Evolutionary conservation across 1,140 invertebrate species (phyloP), one percentile per base, ranked within the genome.

Genomic region (Patella vulgata): DNA sequence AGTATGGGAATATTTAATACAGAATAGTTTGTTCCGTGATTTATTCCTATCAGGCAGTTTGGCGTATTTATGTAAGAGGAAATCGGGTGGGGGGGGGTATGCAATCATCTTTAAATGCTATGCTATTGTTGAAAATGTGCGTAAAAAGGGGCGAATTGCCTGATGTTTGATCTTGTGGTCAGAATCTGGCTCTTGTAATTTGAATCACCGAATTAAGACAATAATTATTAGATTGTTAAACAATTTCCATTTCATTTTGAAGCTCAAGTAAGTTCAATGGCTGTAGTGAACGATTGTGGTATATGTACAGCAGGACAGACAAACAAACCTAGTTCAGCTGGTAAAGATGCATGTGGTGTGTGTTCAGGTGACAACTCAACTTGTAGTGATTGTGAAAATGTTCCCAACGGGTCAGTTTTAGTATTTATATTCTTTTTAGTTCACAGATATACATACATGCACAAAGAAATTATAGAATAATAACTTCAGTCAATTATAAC

Each of bases 311-410:
- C 46, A 25, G 61, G 61, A 21, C 6, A 31, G 17, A 57, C 61
- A 6, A 47, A 47, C n/a, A 39, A 28, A n/a, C 11, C 61, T 8
- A 1, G 3, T 3, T 43, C 31, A 17, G 19, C 4, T 36, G 54
- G 54, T 12, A 57, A 57, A 46, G 63, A 66, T 43, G 63, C 27
- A 2, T 66, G 63, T 23, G 63, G 58, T 2, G 51, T 60, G 33
- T 66, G 63, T 23, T 27, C 33, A 12, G 63, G 63, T 17, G 30
- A 42, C 36, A 56, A 60, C 52, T 39, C 43, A 27, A 56, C 63
- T 19, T 66, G 63, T 30, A 11, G 12, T 2, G 63, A 66, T 43
- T 66, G 63, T 19, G 28, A 23, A 8, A 46, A 52, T 0, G 46
- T 56, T 1, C 25, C 53, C 21, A 66, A 66, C 33, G 63, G 63